Evolutionary conservation across 2,113 vertebrate genomes (phyloP).

Genomic region (Plecotus auritus): DNA sequence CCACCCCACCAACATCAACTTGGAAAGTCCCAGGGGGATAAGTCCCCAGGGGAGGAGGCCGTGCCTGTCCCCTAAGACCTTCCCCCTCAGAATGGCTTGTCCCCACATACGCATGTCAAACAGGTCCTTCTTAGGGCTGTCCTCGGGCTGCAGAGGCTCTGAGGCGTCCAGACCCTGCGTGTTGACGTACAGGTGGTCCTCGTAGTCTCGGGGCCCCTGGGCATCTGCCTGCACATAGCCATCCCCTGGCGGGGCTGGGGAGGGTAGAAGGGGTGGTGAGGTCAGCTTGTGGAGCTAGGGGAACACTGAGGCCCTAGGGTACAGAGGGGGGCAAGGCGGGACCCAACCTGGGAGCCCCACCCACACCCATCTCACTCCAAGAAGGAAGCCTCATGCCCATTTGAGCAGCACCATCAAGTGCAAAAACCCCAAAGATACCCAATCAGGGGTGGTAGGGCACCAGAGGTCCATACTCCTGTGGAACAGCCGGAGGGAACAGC

Average conservation of each 20-base stretch:
- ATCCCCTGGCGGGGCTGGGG: conserved; percentile 81
- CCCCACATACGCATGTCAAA: conserved; percentile 95
- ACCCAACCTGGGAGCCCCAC: too few species aligned
- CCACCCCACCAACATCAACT: neutral
- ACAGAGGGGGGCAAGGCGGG: neutral
- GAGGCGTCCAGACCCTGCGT: conserved; percentile 83
- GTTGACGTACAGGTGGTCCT: conserved; percentile 97
- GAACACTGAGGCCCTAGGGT: neutral
- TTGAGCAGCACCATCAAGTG: neutral
- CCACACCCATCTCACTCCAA: conserved; percentile 82
- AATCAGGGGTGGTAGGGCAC: accelerated
- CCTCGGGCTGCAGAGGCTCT: conserved; percentile 72
- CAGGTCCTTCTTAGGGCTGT: conserved; percentile 94
- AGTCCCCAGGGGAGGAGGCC: neutral
- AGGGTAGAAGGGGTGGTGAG: accelerated
- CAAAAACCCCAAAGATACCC: too few species aligned
- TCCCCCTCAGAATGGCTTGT: too few species aligned
- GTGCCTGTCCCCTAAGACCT: neutral
- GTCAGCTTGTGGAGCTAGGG: neutral
- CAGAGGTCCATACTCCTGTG: neutral
- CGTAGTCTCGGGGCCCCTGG: conserved; percentile 86
- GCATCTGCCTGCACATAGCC: conserved; percentile 92
- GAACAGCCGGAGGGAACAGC: neutral
- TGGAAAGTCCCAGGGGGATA: neutral
- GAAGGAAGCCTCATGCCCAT: accelerated